A percentile compares a stretch with the other conserved stretches of the same genome.
Evolutionary conservation across 2,888 invertebrate genomes (phyloP).

Genomic region (Amphipoea lucens): DNA sequence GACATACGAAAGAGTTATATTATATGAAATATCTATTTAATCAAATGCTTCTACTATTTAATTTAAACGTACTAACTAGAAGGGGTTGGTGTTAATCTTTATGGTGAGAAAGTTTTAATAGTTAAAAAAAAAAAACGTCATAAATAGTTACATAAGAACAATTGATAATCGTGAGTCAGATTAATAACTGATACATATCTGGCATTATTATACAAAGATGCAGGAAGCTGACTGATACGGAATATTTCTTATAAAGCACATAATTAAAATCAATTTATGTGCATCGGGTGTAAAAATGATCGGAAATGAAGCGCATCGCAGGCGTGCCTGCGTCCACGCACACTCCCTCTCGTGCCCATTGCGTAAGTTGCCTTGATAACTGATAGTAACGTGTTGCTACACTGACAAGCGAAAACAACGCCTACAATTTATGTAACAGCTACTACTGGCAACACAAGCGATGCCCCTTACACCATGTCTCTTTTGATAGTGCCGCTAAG

Average conservation of each 20-base stretch:
- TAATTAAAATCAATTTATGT: slow-evolving; percentile 30
- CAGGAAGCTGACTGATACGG: slow-evolving; percentile 17
- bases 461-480: slow-evolving; percentile 63
- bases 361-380: slow-evolving; percentile 81
- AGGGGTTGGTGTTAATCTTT: too few species aligned
- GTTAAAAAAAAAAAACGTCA: background rate
- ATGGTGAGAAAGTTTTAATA: background rate
- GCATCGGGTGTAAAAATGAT: slow-evolving; percentile 56
- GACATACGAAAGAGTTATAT: background rate
- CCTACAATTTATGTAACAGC: slow-evolving; percentile 81
- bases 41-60: background rate
- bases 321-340: slow-evolving; percentile 65
- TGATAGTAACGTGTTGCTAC: slow-evolving; percentile 83
- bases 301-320: slow-evolving; percentile 68
- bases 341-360: slow-evolving; percentile 77
- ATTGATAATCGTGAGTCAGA: slow-evolving; percentile 1
- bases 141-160: slow-evolving; percentile 7
- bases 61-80: background rate
- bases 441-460: slow-evolving; percentile 64
- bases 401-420: slow-evolving; percentile 81
- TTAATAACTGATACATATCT: slow-evolving; percentile 5
- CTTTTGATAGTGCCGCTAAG: slow-evolving; percentile 48
- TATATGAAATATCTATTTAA: background rate
- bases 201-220: slow-evolving; percentile 8
- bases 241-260: slow-evolving; percentile 33